Evolutionary conservation across 2,113 vertebrate species (phyloP).

Genomic region (Paramisgurnus dabryanus): DNA sequence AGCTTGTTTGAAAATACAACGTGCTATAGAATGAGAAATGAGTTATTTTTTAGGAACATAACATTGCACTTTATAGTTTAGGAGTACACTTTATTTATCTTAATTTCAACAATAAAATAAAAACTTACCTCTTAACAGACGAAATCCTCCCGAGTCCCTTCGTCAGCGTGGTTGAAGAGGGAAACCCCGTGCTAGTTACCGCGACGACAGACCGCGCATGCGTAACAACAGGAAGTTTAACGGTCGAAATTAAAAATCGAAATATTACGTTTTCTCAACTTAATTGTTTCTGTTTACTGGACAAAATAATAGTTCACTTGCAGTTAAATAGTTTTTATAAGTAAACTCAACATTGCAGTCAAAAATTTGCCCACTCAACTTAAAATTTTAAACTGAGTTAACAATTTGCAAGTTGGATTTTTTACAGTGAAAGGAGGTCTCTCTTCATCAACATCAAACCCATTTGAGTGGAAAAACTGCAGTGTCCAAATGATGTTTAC

Average conservation of each 20-base stretch:
- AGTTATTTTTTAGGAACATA: no score
- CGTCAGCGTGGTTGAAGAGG: no score
- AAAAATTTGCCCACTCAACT: not conserved
- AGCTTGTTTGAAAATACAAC: no score
- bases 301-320: not conserved
- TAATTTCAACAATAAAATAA: no score
- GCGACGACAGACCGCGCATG: not conserved
- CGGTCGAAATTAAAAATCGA: not conserved
- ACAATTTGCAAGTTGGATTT: no score
- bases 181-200: not conserved
- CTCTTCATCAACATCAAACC: constrained; percentile 82
- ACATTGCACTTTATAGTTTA: no score
- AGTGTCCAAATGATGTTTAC: constrained; percentile 81
- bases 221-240: not conserved
- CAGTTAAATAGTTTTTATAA: constrained; percentile 1
- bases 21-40: no score
- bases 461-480: constrained; percentile 81
- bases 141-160: no score
- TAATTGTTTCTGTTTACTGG: not conserved
- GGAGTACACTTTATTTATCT: no score
- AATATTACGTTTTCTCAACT: not conserved
- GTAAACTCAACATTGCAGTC: not conserved
- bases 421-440: constrained; percentile 63
- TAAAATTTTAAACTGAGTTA: not conserved
- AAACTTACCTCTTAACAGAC: not conserved